Evolutionary conservation across 1,140 invertebrate genomes (phyloP), one percentile per base, ranked within the genome.

Genomic region (Muscidifurax raptorellus): DNA sequence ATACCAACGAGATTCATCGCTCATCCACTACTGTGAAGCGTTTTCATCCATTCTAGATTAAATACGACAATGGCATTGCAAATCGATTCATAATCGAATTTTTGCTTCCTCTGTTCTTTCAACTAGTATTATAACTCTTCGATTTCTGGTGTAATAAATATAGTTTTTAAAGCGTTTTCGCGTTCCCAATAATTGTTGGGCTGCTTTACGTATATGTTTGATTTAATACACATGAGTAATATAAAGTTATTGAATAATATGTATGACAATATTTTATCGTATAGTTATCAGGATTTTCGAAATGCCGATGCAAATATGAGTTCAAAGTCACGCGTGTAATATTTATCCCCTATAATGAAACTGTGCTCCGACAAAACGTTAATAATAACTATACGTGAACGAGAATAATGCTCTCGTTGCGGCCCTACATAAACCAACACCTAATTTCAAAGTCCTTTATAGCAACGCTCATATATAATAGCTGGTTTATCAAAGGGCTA

Each of bases 51-150:
- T 22, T 40, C 22, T 30, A 74, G 71, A 82, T 82, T 82, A 59
- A 82, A 75, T 64, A 27, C 47, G 30, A 52, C 22, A 74, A 74
- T 75, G 18, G 47, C 69, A 15, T 47, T 74, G 47, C 6, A 28
- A 74, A 74, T 82, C 52, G 69, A 32, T 64, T 80, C 27, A 80
- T 52, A 74, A 81, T 59, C 10, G 28, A 66, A 81, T 81, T 28
- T 80, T 44, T 47, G 25, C 64, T 47, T 74, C 32, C 28, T 59
- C 18, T 1, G n/a, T 25, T 32, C 25, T 59, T 74, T 71, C 9
- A 12, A 10, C 52, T 80, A 36, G 13, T 25, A 30, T 18, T 40
- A 66, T 79, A 40, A 64, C 76, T 13, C 40, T 80, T 44, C 22
- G 2, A 69, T 80, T 80, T 71, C 36, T 69, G 66, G 10, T n/a